Base-by-base conservation (phyloP, 2,888 invertebrate species). In the Eristalinus sepulchralis region DNA sequence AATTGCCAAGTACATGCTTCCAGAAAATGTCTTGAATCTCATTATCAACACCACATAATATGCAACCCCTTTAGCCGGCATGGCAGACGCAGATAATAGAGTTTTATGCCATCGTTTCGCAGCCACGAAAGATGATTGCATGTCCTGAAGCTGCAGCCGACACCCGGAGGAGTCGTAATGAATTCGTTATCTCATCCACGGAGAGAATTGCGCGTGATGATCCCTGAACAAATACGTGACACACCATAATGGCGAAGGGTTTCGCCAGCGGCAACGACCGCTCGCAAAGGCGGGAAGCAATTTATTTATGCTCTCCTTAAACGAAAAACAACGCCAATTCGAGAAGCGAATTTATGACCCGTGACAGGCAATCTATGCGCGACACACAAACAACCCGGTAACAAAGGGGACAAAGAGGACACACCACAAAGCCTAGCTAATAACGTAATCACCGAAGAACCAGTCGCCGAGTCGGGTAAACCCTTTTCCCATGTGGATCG, bases 141-240 rank as follows among this genome's bases (percentile, higher is more conserved):
- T 39, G 17, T n/a, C 39, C 47, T 47, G 47, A n/a, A n/a, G 47
- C 47, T 27, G 27, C 27, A 27, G 27, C 55, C 62, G 22, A 55
- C 71, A 39, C 47, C 66, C 17, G 24, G 53, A 71, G 24, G 53
- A 71, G 31, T 64, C 59, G 79, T 86, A 86, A 86, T 86, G 83
- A 86, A 86, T 86, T 83, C 86, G 86, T 86, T 86, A 86, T 86
- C 86, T 83, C 62, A 22, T 60, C 34, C 78, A 63, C 75, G 70
- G 60, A 80, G 27, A 72, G 57, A 83, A 83, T 79, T 79, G 78
- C 39, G 53, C 70, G 73, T 63, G 78, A 73, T 79, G 86, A 86
- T 86, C 78, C 75, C 75, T 73, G 79, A 86, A 47, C 86, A 86
- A 86, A 86, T 86, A 86, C 86, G 86, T 86, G 86, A 86, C 83